Base-by-base conservation (phyloP, 1,140 invertebrate genomes). In the Eumaeus atala region DNA sequence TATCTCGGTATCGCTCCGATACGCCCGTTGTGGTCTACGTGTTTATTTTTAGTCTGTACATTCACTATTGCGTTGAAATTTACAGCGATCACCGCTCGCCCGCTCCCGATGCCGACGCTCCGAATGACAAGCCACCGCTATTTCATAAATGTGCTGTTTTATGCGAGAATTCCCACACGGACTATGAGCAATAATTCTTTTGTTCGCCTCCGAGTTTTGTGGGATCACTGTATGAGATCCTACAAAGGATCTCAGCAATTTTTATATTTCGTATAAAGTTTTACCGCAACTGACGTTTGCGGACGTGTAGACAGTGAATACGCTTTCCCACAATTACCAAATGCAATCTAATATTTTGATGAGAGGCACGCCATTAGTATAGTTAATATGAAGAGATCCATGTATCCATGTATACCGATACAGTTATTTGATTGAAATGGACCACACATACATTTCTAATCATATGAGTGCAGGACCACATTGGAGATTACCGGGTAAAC, bases 11-110 rank as follows among this genome's bases (percentile, higher is more conserved):
- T 83, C 76, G 79, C 67, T 70, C 73, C 72, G 72, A 62, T 77
- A 74, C 68, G 66, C 71, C 63, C 70, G 70, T 74, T 80, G 72
- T 77, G 70, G 70, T 64, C 63, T 63, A 70, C 76, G 69, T 72
- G 71, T 78, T 80, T 85, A 85, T 85, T 80, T 85, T 83, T 82
- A 81, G 77, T 74, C 66, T 80, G 68, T 80, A 80, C 76, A 79
- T 79, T 82, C 73, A 73, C 72, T 74, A 70, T 80, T 72, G 73
- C 77, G 66, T 76, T 79, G 70, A 79, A 80, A 82, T 82, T 80
- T 77, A 77, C 77, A 85, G 63, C 70, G 72, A 80, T 76, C 76
- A 64, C 72, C 67, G 73, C 71, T 70, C 67, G 69, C 68, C 59
- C 69, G 70, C 70, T 60, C 69, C 60, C 67, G 70, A 81, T 74